Evolutionary conservation across 2,113 vertebrate species (phyloP).

Genomic region (Theristicus caerulescens): DNA sequence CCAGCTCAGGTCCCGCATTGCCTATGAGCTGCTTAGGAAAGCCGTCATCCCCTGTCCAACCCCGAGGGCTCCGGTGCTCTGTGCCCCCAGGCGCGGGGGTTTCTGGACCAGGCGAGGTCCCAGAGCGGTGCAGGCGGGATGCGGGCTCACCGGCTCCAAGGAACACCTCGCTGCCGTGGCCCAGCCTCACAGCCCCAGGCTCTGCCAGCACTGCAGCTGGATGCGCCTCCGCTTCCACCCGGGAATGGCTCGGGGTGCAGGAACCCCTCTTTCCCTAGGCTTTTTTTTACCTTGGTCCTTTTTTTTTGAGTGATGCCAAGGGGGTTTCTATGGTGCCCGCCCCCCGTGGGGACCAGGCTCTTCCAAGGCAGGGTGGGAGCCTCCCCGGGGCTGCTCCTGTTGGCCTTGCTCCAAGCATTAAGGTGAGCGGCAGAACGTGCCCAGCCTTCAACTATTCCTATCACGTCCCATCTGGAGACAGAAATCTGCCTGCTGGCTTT

Average conservation of each 20-base stretch:
- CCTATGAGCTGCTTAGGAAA: background rate
- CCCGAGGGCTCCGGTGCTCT: background rate
- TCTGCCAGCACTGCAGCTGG: accelerated
- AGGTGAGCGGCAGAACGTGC: slow-evolving; percentile 20
- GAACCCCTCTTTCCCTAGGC: background rate
- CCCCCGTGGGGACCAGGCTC: background rate
- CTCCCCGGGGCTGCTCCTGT: background rate
- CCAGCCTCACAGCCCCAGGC: background rate
- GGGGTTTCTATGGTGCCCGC: accelerated
- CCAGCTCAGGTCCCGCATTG: background rate
- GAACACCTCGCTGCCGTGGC: background rate
- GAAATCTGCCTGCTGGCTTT: slow-evolving; percentile 65
- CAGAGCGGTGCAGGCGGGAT: background rate
- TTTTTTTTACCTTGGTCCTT: background rate
- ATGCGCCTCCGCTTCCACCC: accelerated
- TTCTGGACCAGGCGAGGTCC: background rate
- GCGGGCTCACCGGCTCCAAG: background rate
- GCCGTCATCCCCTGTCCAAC: background rate
- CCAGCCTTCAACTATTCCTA: slow-evolving; percentile 34
- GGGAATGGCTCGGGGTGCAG: accelerated
- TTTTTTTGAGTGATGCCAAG: background rate
- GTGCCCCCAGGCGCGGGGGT: accelerated
- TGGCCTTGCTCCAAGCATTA: background rate
- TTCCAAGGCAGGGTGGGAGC: background rate
- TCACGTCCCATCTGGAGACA: slow-evolving; percentile 65